Evolutionary conservation across 2,888 invertebrate species (phyloP), one percentile per base, ranked within the genome.

Genomic region (Leucania comma): DNA sequence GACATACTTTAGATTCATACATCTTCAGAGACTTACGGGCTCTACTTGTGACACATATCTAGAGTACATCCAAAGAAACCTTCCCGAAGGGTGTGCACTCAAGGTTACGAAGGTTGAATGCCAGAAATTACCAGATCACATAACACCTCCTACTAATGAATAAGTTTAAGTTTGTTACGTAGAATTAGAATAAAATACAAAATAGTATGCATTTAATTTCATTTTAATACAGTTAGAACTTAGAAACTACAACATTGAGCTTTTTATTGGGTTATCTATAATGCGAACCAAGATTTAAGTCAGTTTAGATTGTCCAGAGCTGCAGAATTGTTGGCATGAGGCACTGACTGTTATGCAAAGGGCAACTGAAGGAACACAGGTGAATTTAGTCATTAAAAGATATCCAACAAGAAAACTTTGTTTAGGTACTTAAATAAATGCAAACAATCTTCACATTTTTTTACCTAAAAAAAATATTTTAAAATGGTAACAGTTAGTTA

Each of bases 1-100:
- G 84, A 99, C 99, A 4, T 98, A 99, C 93, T 99, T 98, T 92
- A 97, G 98, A 75, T 98, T 98, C 87, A 96, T 99, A 88, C 97
- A 98, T 86, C 97, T 99, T 38, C 97, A 98, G 86, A 97, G 98
- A 86, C 90, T 99, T 17, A 99, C 99, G 0, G 99, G 99, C 0
- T 99, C 99, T 5, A 99, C 99, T 17, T 98, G 99, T 60, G 98
- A 98, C 82, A 99, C 99, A 14, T 98, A 98, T 90, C 94, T 99
- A 65, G 99, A 99, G 95, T 99, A 99, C 91, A 97, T 99, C 72
- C 98, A 99, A 92, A 96, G 99, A 86, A 99, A 99, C 96, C 96
- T 99, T 67, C 99, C 99, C 0, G 99, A 99, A 96, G 99, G 99
- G 51, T 98, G 99, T 80, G 98, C 98, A 5, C 97, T 99, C 92